phyloP scores from a whole-genome alignment of 2,888 invertebrate genomes.

The Sphaerophoria taeniata region DNA sequence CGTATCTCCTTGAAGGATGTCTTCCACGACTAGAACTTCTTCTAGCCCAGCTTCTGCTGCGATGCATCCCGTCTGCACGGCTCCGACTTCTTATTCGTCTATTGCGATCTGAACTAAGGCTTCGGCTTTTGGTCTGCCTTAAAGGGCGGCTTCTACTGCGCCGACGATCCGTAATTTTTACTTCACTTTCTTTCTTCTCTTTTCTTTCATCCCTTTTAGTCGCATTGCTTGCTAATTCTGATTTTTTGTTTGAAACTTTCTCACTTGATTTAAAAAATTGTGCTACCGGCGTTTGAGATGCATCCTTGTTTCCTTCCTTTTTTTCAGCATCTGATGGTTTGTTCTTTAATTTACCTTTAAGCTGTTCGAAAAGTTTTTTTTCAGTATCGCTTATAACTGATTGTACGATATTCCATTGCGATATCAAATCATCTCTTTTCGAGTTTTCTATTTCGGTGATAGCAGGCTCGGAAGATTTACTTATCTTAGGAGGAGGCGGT shows the following conservation, averaged over 20 bases:
- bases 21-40: conserved; percentile 75
- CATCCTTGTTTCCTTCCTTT: conserved; percentile 80
- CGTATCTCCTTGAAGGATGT: conserved; percentile 74
- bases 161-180: conserved; percentile 71
- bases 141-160: conserved; percentile 77
- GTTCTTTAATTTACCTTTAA: conserved; percentile 81
- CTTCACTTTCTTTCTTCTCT: conserved; percentile 77
- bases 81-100: conserved; percentile 66
- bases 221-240: conserved; percentile 71
- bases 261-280: conserved; percentile 78
- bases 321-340: conserved; percentile 80
- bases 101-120: conserved; percentile 77
- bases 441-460: conserved; percentile 77
- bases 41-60: conserved; percentile 74
- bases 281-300: conserved; percentile 77
- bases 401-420: conserved; percentile 85
- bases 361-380: conserved; percentile 84
- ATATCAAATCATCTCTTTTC: conserved; percentile 84
- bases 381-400: conserved; percentile 85
- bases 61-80: conserved; percentile 56
- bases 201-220: conserved; percentile 75
- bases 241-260: conserved; percentile 26
- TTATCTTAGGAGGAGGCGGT: conserved; percentile 80
- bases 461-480: conserved; percentile 80
- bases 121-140: conserved; percentile 75